Evolutionary conservation across 2,113 vertebrate genomes (phyloP).

Genomic region (Tragulus kanchil): DNA sequence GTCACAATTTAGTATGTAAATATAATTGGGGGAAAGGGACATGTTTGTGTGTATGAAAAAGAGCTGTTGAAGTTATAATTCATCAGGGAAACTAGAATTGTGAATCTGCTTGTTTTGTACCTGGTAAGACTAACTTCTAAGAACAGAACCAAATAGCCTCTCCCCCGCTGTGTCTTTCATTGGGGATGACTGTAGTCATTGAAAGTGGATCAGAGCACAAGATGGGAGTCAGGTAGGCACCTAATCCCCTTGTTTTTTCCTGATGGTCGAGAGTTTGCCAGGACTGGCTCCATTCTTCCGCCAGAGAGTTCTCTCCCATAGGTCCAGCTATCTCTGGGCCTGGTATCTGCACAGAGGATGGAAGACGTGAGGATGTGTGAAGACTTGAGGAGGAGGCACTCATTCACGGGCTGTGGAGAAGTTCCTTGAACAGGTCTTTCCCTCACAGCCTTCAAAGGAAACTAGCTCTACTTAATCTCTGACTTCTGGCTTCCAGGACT

Average conservation of each 20-base stretch:
- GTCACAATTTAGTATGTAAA: background rate
- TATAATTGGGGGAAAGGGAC: background rate
- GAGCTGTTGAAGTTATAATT: background rate
- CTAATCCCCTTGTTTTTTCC: background rate
- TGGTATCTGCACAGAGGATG: background rate
- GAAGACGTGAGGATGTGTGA: background rate
- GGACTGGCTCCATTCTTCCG: accelerated
- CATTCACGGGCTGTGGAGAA: background rate
- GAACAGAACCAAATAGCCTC: background rate
- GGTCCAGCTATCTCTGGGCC: background rate
- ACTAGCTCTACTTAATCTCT: background rate
- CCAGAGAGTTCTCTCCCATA: background rate
- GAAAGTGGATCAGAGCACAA: background rate
- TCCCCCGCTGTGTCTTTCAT: background rate
- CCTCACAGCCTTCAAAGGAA: background rate
- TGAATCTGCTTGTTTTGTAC: background rate
- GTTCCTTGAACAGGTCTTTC: background rate
- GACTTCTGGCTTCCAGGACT: background rate
- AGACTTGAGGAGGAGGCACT: background rate
- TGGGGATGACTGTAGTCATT: background rate
- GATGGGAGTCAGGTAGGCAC: background rate
- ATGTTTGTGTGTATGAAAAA: background rate
- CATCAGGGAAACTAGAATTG: background rate
- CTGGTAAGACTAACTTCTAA: background rate
- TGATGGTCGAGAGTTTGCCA: no score